Conservation (phyloP, 2,113 vertebrate genomes). For the Monarcha castaneiventris region DNA sequence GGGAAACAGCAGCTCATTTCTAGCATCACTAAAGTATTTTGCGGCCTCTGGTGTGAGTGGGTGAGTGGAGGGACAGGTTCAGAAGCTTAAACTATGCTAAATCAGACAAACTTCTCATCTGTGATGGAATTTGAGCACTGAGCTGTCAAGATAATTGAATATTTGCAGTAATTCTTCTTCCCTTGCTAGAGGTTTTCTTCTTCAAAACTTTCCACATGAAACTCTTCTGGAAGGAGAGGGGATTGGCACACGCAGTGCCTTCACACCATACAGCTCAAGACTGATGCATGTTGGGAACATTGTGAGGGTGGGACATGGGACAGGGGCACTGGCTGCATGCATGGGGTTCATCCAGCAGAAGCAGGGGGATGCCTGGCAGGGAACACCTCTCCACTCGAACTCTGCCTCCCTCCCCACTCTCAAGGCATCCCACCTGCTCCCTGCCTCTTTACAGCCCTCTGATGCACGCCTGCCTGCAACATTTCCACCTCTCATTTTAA, state of each 20-base stretch:
- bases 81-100: slow-evolving; percentile 28
- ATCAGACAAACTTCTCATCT: slow-evolving; percentile 28
- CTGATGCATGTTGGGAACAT: accelerated
- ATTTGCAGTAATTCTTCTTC: slow-evolving; percentile 15
- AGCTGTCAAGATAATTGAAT: slow-evolving; percentile 49
- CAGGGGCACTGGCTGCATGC: neutral
- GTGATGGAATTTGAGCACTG: slow-evolving; percentile 17
- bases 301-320: neutral
- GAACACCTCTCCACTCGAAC: accelerated
- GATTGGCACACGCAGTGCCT: accelerated
- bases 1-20: neutral
- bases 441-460: neutral
- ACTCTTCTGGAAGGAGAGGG: neutral
- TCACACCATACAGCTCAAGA: neutral
- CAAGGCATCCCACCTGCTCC: neutral
- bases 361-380: neutral
- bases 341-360: neutral
- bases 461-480: neutral
- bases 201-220: neutral
- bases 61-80: neutral
- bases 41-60: neutral
- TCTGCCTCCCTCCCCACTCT: neutral
- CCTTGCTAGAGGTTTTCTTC: neutral
- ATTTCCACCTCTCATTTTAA: neutral
- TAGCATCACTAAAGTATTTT: neutral